Evolutionary conservation across 2,797 vertebrate species (phyloP).

Genomic region (Hemitrygon akajei): DNA sequence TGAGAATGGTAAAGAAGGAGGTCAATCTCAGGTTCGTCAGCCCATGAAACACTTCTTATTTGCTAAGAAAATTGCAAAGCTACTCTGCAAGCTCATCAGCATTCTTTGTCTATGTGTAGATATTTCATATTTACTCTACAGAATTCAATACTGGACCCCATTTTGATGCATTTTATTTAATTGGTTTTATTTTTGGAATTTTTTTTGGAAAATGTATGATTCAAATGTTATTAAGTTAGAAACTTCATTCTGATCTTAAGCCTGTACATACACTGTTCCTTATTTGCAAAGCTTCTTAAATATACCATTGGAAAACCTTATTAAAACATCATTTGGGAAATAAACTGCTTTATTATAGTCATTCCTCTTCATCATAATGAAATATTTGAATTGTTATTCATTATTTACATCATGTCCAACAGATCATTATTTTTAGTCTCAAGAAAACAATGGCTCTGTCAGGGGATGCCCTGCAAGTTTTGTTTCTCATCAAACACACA

Average conservation of each 20-base stretch:
- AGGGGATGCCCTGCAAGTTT: background rate
- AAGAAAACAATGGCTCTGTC: background rate
- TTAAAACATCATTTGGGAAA: too few species aligned
- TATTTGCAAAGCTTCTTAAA: background rate
- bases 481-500: background rate
- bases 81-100: background rate
- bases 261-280: background rate
- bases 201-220: background rate
- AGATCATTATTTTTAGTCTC: background rate
- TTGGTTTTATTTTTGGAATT: background rate
- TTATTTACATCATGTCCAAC: background rate
- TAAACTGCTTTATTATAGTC: too few species aligned
- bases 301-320: background rate
- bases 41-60: slow-evolving; percentile 67
- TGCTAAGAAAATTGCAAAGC: background rate
- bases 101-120: background rate
- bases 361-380: background rate
- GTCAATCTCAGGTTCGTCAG: slow-evolving; percentile 97
- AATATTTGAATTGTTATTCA: background rate
- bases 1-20: slow-evolving; percentile 79
- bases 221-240: background rate
- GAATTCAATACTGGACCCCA: background rate
- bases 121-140: background rate
- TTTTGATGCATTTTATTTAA: background rate
- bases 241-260: background rate